Conservation (phyloP, 1,140 invertebrate genomes). For the Cephus cinctus region DNA sequence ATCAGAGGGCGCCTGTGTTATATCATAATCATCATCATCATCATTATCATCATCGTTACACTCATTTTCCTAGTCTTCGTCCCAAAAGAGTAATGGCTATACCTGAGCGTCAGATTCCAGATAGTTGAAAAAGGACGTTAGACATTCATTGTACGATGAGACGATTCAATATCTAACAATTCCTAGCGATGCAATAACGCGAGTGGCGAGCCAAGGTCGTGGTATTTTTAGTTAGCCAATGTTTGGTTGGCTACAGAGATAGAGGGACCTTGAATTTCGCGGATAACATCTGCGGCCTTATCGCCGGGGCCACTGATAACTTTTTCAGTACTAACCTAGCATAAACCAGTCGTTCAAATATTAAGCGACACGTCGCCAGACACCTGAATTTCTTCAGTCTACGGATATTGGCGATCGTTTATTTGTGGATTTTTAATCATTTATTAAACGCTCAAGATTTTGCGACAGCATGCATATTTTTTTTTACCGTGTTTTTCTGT, state of each 20-base stretch:
- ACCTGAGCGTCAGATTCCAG: too few species aligned
- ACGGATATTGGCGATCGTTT: too few species aligned
- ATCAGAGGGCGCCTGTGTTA: too few species aligned
- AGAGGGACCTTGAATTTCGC: constrained; percentile 55
- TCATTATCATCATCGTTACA: too few species aligned
- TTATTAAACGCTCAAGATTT: too few species aligned
- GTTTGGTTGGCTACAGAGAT: constrained; percentile 55
- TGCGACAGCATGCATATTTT: too few species aligned
- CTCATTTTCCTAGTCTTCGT: too few species aligned
- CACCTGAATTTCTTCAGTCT: constrained; percentile 49
- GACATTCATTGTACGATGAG: neutral
- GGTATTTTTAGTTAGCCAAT: constrained; percentile 55
- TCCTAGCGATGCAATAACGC: constrained; percentile 34
- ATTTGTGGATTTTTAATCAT: too few species aligned
- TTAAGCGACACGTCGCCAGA: constrained; percentile 44
- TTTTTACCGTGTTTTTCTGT: too few species aligned
- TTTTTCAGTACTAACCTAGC: constrained; percentile 55
- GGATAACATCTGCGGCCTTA: constrained; percentile 57
- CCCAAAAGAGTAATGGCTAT: too few species aligned
- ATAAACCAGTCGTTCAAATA: constrained; percentile 55
- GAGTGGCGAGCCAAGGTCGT: constrained; percentile 51
- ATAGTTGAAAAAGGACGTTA: too few species aligned
- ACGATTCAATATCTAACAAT: constrained; percentile 31
- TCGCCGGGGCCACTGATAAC: constrained; percentile 48
- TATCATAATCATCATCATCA: too few species aligned